Evolutionary conservation across 2,113 vertebrate genomes (phyloP), one percentile per base, ranked within the genome.

Genomic region (Telmatochromis sp.): DNA sequence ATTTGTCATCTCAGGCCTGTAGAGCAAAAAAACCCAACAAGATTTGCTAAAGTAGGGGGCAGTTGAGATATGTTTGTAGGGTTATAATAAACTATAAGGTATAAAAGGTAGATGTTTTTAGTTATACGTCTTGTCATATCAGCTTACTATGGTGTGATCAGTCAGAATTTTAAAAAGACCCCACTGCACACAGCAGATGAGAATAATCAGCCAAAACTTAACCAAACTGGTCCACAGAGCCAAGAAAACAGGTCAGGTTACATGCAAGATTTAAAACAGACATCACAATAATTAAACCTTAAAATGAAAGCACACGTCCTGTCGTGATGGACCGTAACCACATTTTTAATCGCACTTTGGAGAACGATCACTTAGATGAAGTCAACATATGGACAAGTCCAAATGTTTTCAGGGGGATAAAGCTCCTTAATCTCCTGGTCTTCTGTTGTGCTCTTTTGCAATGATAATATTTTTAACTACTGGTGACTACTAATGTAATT

Each of bases 21-120:
- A 28, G 9, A 45, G 40, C 21, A n/a, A 37, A 65, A 37, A n/a
- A 28, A 10, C 0, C 0, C 2, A 7, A 9, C 9, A 37, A 40
- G 51, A 40, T 80, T 14, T 57, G 79, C n/a, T 21, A 49, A 75
- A 49, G 14, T 57, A 23, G 31, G n/a, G 33, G 21, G n/a, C 51
- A 55, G 9, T 37, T 55, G 21, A 3, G n/a, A 57, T n/a, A 54
- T 55, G 33, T 23, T 37, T 80, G n/a, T 17, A 23, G 42, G 70
- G 23, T 49, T 49, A 73, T 45, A 45, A 10, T 73, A 73, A 45
- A 15, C 37, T 26, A 23, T 42, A 73, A 17, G 13, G 21, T 26
- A 4, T 73, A 23, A 45, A 73, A 2, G 7, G 65, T 45, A 42
- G 13, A 73, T 15, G 8, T 45, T 73, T 73, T 45, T 73, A 73